These are phyloP conservation scores for Hydra vulgaris DNA, from an alignment of 30 jellyfish, hydroid and myxozoan genomes.

Conservation along the genomic window DNA sequence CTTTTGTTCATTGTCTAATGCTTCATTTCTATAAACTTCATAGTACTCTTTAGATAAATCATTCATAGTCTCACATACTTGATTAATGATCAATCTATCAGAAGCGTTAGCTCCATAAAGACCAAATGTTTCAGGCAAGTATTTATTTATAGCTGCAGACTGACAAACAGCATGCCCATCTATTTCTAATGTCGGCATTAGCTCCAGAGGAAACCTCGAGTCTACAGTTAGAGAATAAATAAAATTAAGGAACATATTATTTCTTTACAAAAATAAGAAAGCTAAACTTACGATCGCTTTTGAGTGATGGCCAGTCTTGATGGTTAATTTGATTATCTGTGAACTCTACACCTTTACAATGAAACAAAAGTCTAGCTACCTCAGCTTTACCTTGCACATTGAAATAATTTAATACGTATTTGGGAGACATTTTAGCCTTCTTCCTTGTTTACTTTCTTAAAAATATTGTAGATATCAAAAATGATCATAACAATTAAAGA, in stretches of 20 bases:
- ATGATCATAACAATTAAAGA: too few species aligned
- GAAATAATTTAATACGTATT: conserved; percentile 26
- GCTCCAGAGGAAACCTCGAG: neutral
- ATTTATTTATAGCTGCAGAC: neutral
- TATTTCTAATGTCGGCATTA: conserved; percentile 1
- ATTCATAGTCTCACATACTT: neutral
- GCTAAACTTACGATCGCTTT: conserved; percentile 22
- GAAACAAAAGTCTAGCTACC: conserved; percentile 28
- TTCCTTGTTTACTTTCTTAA: too few species aligned
- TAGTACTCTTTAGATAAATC: neutral
- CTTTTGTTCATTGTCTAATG: neutral
- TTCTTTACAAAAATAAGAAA: neutral
- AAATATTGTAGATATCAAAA: too few species aligned
- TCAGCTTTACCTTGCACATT: conserved; percentile 28
- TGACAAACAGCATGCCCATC: neutral
- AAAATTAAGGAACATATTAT: neutral
- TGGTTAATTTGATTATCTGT: neutral
- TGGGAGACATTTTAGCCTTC: conserved; percentile 33
- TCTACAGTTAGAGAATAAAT: neutral
- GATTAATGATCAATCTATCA: neutral
- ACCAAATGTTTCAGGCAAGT: neutral
- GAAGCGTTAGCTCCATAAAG: neutral
- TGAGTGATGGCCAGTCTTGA: conserved; percentile 26
- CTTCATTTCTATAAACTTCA: neutral
- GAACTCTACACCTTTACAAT: conserved; percentile 32